Conservation (phyloP, 2,888 invertebrate species). For the Neoascia interrupta region DNA sequence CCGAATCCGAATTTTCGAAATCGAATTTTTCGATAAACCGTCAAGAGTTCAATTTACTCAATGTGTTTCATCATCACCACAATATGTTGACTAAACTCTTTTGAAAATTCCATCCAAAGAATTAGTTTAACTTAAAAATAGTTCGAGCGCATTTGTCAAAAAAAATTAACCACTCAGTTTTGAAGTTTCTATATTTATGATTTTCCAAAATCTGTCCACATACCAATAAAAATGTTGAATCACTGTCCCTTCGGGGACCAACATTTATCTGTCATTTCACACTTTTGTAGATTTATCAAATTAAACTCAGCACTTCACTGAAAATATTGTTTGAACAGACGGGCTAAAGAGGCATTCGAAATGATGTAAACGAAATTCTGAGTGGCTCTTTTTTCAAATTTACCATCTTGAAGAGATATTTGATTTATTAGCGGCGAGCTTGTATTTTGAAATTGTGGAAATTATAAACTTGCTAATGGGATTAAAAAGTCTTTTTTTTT, state of each 20-base stretch:
- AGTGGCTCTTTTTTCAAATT: background rate
- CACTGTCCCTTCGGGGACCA: slow-evolving; percentile 3
- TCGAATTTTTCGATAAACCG: too few species aligned
- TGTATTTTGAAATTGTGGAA: background rate
- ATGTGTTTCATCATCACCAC: too few species aligned
- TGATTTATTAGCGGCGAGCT: background rate
- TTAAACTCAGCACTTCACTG: slow-evolving; percentile 1
- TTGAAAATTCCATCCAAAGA: too few species aligned
- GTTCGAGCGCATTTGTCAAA: too few species aligned
- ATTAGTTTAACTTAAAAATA: too few species aligned
- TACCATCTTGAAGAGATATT: background rate
- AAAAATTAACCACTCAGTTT: too few species aligned
- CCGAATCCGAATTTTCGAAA: too few species aligned
- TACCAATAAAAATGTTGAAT: slow-evolving; percentile 6
- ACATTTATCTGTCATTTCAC: background rate
- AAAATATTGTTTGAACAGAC: background rate
- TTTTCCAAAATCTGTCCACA: background rate
- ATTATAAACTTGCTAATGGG: background rate
- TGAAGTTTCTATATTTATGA: background rate
- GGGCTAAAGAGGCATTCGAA: background rate
- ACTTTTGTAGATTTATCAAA: slow-evolving; percentile 3
- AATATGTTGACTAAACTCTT: too few species aligned
- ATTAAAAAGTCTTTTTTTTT: too few species aligned
- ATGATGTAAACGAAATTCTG: background rate
- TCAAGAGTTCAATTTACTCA: too few species aligned